A percentile compares a stretch with the other conserved stretches of the same genome.
These are phyloP conservation scores for Heloderma charlesbogerti DNA, from an alignment of 2,113 vertebrate species.

Conservation along the genomic window DNA sequence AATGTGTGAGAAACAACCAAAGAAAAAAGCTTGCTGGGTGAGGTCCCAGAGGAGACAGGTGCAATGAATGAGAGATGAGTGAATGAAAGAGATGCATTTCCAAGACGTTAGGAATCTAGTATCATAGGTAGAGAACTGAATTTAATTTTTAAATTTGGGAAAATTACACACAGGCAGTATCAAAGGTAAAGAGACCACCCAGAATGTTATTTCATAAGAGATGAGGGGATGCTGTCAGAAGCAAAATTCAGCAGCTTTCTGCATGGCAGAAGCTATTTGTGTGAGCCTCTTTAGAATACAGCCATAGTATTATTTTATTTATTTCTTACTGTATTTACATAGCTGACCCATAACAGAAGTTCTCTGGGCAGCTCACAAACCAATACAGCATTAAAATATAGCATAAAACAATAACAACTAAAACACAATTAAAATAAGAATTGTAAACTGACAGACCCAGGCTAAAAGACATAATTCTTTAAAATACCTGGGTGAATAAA, in stretches of 20 bases:
- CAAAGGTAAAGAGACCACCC: neutral
- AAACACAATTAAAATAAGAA: too few relatives aligned
- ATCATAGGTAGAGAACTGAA: neutral
- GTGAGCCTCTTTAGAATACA: neutral
- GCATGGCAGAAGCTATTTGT: neutral
- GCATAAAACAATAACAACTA: too few relatives aligned
- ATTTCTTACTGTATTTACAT: neutral
- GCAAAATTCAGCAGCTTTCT: neutral
- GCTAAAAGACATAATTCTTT: too few relatives aligned
- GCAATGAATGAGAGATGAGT: neutral
- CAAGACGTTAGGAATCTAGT: neutral
- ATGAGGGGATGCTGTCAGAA: neutral
- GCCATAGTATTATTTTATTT: neutral
- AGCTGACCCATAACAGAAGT: too few relatives aligned
- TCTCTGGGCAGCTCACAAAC: too few relatives aligned
- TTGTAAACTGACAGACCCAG: too few relatives aligned
- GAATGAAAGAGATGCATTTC: neutral
- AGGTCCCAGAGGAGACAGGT: neutral
- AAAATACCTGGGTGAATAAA: neutral
- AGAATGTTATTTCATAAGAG: neutral
- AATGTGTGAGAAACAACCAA: neutral
- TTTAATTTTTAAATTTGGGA: neutral
- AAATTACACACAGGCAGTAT: neutral
- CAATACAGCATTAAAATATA: too few relatives aligned
- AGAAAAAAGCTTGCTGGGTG: neutral